Evolutionary conservation across 2,113 vertebrate species (phyloP), one percentile per base, ranked within the genome.

Genomic region (Dasyurus viverrinus): DNA sequence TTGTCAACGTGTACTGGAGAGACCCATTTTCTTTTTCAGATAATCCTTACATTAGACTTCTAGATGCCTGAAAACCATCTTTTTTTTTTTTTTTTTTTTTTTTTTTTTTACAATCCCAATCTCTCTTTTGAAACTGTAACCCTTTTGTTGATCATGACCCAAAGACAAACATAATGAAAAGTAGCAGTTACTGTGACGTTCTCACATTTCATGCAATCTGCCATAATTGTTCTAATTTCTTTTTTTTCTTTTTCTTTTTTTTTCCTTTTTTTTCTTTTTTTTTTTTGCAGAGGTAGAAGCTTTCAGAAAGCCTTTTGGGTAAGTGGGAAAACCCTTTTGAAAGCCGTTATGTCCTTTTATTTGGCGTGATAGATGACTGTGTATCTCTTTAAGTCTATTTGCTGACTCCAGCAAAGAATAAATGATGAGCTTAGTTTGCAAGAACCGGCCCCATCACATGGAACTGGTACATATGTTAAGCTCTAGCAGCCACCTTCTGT

Each of bases 231-330:
- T 99, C 98, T 99, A 99, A 99, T 99, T 99, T 99, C 98, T 98
- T 98, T 98, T 94, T 93, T 96, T 96, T 94, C 53, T 24, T 84
- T 54, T 53, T 98, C 98, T 91, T 93, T 53, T 89, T n/a, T 30
- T 7, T 95, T 97, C 27, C 2, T 11, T 95, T 46, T 96, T 99
- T 98, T 52, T 89, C 93, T 47, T 93, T 92, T 96, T 98, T 98
- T 98, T 94, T 99, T 99, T 99, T 99, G 99, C 99, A 99, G 99
- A 99, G 99, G 99, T 99, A 99, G 99, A 99, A 99, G 99, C 99
- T 99, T 99, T 99, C 98, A 99, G 99, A 99, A 99, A 99, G 99
- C 99, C 99, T 99, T 99, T 99, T 99, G 99, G 99, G 98, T 99
- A 99, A 99, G 99, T 99, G 99, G 99, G 99, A 99, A 99, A 99